A percentile compares a stretch with the other conserved stretches of the same genome.
Conservation (phyloP, 2,113 vertebrate genomes). For the Empidonax alnorum region DNA sequence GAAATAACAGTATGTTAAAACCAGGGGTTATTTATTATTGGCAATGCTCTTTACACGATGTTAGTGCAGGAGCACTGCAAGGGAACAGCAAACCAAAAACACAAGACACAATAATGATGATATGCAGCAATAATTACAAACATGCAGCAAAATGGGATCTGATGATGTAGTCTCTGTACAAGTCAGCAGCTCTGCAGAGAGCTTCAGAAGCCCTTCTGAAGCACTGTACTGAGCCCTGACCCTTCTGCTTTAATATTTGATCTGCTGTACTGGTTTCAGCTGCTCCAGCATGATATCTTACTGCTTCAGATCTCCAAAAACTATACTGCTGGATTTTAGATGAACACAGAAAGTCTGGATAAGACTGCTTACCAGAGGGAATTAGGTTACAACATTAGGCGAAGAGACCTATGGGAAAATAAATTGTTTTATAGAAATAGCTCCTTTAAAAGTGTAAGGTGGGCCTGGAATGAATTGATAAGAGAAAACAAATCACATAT, state of each 20-base stretch:
- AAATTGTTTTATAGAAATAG: constrained; percentile 1
- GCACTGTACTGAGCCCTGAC: background rate
- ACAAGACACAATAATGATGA: background rate
- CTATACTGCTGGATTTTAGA: background rate
- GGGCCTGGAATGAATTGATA: background rate
- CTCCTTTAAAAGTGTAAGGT: background rate
- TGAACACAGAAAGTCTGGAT: background rate
- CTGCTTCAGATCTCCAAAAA: background rate
- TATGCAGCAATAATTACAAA: background rate
- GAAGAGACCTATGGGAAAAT: background rate
- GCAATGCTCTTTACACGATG: background rate
- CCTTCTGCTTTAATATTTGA: background rate
- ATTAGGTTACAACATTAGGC: background rate
- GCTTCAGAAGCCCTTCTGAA: background rate
- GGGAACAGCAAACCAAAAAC: background rate
- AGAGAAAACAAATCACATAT: background rate
- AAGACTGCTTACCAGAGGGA: background rate
- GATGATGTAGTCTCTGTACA: background rate
- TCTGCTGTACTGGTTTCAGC: background rate
- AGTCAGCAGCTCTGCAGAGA: background rate
- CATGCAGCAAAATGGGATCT: background rate
- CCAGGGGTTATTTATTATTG: background rate
- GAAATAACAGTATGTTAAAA: background rate
- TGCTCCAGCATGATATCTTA: background rate
- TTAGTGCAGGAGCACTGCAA: background rate